Evolutionary conservation across 2,113 vertebrate species (phyloP).

Genomic region (Nymphicus hollandicus): DNA sequence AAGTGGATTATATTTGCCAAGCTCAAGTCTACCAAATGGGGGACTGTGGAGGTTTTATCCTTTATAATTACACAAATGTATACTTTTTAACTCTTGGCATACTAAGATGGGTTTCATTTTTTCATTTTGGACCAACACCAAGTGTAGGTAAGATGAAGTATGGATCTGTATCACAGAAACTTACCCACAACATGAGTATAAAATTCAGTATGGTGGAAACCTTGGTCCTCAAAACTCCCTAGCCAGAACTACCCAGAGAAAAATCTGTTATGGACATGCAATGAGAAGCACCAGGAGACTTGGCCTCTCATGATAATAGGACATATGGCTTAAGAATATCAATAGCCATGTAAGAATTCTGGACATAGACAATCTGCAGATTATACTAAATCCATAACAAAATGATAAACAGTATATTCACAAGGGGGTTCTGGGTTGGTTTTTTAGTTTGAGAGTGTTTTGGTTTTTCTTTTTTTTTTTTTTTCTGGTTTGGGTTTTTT

Average conservation of each 20-base stretch:
- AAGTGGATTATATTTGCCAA: neutral
- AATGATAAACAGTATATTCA: neutral
- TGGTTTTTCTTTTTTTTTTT: too few relatives aligned
- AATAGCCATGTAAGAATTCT: neutral
- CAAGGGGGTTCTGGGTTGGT: neutral
- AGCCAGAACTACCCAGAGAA: neutral
- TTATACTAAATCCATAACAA: neutral
- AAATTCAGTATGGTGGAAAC: neutral
- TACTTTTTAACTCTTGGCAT: neutral
- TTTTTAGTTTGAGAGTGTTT: neutral
- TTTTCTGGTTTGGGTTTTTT: rapidly evolving
- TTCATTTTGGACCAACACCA: neutral
- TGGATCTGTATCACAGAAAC: neutral
- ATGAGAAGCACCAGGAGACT: neutral
- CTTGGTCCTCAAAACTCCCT: neutral
- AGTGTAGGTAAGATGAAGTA: neutral
- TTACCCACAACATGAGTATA: neutral
- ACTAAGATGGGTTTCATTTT: neutral
- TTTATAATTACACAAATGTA: neutral
- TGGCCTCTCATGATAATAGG: neutral
- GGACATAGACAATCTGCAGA: neutral
- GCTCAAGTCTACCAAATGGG: neutral
- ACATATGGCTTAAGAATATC: neutral
- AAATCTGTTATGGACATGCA: neutral
- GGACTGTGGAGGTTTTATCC: neutral